Evolutionary conservation across 2,888 invertebrate genomes (phyloP).

Genomic region (Tenthredo livida): DNA sequence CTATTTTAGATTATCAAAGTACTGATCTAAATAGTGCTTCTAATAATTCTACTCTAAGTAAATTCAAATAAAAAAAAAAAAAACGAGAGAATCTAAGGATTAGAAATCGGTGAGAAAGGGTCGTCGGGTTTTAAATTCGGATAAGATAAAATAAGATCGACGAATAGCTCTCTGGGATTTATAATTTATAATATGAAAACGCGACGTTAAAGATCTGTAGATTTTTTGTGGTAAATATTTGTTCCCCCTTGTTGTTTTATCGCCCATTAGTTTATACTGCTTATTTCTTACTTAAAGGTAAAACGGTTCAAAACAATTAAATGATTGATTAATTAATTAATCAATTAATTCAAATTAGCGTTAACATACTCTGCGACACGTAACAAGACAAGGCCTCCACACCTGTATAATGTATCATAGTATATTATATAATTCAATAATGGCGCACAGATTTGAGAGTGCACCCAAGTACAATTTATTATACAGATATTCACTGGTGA

Average conservation of each 20-base stretch:
- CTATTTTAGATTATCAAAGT: background rate
- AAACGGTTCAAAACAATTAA: background rate
- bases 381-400: constrained; percentile 37
- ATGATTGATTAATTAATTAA: constrained; percentile 4
- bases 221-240: constrained; percentile 16
- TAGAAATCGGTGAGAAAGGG: background rate
- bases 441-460: constrained; percentile 6
- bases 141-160: background rate
- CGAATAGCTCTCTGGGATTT: background rate
- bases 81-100: background rate
- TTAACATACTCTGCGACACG: constrained; percentile 33
- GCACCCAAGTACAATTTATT: background rate
- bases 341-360: background rate
- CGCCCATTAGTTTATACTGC: background rate
- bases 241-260: constrained; percentile 15
- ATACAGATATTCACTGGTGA: background rate
- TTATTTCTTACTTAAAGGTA: constrained; percentile 44
- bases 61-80: background rate
- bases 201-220: constrained; percentile 19
- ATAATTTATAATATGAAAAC: constrained; percentile 18
- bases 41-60: background rate
- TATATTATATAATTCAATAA: constrained; percentile 20
- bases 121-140: background rate
- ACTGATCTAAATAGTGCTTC: background rate
- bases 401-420: constrained; percentile 26